phyloP scores from a whole-genome alignment of 2,888 invertebrate genomes.

The Hymenopus coronatus region DNA sequence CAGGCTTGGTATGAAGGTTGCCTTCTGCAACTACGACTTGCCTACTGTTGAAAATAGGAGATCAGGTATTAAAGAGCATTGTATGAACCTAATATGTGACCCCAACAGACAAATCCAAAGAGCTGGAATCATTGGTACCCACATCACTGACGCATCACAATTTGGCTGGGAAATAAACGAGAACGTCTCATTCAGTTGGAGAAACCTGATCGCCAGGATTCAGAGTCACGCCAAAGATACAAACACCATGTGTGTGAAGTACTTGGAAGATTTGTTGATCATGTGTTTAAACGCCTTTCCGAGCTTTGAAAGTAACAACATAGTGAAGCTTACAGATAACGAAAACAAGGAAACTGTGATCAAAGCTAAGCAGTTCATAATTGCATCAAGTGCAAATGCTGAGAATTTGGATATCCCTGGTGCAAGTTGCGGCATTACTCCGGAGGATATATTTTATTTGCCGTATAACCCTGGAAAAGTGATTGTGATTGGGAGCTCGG shows the following conservation, averaged over 20 bases:
- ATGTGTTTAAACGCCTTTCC: too few relatives aligned
- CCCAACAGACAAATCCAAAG: too few relatives aligned
- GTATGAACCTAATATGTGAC: too few relatives aligned
- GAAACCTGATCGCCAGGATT: not conserved
- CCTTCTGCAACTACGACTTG: conserved; percentile 80
- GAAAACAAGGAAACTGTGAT: not conserved
- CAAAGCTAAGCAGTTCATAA: not conserved
- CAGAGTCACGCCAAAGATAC: too few relatives aligned
- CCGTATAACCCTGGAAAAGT: not conserved
- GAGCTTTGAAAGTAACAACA: not conserved
- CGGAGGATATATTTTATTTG: too few relatives aligned
- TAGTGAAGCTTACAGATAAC: not conserved
- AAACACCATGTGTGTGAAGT: too few relatives aligned
- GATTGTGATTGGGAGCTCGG: not conserved
- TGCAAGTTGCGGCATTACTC: not conserved
- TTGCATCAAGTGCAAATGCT: not conserved
- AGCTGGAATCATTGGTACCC: too few relatives aligned
- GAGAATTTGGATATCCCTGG: not conserved
- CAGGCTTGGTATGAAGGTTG: conserved; percentile 74
- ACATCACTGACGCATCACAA: not conserved
- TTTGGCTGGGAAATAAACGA: not conserved
- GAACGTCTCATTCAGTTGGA: not conserved
- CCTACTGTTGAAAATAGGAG: conserved; percentile 84
- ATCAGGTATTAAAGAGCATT: conserved; percentile 63
- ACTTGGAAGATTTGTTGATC: too few relatives aligned